Conservation (phyloP, 1,140 invertebrate species). For the Nylanderia fulva region DNA sequence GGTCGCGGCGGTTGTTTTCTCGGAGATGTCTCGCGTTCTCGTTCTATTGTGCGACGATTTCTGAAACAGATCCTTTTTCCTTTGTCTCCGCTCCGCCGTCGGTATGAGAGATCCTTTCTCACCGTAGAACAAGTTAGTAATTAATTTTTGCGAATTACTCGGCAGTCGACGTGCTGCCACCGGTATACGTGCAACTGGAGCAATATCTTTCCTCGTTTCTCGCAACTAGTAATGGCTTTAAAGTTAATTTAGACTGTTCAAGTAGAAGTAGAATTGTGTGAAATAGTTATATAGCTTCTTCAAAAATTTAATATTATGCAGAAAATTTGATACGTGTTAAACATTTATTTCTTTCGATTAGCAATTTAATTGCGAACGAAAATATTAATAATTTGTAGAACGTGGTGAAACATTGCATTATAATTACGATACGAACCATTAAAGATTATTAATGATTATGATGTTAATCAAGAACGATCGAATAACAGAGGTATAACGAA, state of each 20-base stretch:
- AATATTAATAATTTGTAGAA: not conserved
- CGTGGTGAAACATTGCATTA: not conserved
- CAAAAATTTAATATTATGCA: not conserved
- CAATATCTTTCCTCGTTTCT: slow-evolving; percentile 77
- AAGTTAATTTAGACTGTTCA: slow-evolving; percentile 43
- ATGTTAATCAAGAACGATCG: not conserved
- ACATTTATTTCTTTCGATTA: too few species aligned
- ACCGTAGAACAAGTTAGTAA: slow-evolving; percentile 81
- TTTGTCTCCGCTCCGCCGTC: slow-evolving; percentile 67
- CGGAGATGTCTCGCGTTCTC: slow-evolving; percentile 60
- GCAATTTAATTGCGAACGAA: not conserved
- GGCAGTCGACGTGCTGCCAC: slow-evolving; percentile 80
- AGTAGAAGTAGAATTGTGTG: not conserved
- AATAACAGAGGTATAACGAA: not conserved
- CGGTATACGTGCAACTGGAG: slow-evolving; percentile 76
- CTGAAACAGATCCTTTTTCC: slow-evolving; percentile 75
- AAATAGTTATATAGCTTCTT: not conserved
- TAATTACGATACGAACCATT: not conserved
- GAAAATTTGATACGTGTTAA: not conserved
- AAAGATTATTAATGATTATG: slow-evolving; percentile 30
- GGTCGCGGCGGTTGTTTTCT: slow-evolving; percentile 52
- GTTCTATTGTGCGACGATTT: slow-evolving; percentile 75
- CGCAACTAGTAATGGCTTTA: slow-evolving; percentile 65
- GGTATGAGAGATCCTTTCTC: slow-evolving; percentile 72
- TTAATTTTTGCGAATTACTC: slow-evolving; percentile 85